Base-by-base conservation (phyloP, 2,113 vertebrate species). In the Spermophilus dauricus region DNA sequence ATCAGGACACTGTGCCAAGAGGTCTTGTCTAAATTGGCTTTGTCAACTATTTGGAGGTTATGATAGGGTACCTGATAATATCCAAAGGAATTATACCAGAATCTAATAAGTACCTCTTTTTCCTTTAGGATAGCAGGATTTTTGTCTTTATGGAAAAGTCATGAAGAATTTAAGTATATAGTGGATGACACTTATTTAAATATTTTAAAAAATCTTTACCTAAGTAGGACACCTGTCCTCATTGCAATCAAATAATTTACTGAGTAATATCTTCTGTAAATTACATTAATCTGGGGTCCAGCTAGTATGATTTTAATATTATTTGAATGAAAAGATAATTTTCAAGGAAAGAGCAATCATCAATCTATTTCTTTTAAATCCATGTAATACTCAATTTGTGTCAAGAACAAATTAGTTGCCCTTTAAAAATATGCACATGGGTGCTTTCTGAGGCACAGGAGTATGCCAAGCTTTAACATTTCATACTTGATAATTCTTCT, bases 351-450 rank as follows among this genome's bases (percentile, higher is more conserved):
- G 28, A 90, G 32, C 82, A 67, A 45, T 94, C 85, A 93, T 89
- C 83, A 91, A 20, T 80, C 70, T 42, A 0, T 92, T 96, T 93
- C 65, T 93, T 96, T 98, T 96, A 94, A 3, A 96, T 86, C 77
- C 22, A 39, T 0, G 13, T 72, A 63, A 24, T 94, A 93, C 83
- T 96, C 86, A 63, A n/a, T 97, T 97, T 95, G 26, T 95, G 45
- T 97, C 88, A 82, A 96, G 97, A 98, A 97, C 97, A 98, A 98
- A 72, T 53, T 77, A 96, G 84, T 90, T 87, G 56, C 42, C 89
- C 96, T 97, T 91, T 96, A 89, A 97, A 91, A 89, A 65, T 75
- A 86, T 42, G 4, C 42, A 92, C 5, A 0, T 1, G 45, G 88
- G 48, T 95, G 86, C 48, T 89, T 94, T 86, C 77, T 82, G 77